Base-by-base conservation (phyloP, 2,113 vertebrate species). In the Panthera uncia region DNA sequence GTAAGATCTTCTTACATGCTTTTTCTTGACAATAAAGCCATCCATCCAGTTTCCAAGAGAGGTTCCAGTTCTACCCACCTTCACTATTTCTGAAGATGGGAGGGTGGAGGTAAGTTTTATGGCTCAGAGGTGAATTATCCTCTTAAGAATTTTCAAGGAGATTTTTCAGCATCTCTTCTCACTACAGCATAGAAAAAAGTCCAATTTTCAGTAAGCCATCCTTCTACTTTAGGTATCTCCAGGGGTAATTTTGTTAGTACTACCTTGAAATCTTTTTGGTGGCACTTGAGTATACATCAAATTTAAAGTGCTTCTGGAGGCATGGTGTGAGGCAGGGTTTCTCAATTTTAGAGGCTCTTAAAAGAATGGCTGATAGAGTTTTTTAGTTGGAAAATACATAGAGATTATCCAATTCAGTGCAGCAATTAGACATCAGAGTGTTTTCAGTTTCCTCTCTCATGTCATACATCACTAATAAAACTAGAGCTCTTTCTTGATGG, bases 101-200 rank as follows among this genome's bases (percentile, higher is more conserved):
- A 52, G 27, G 66, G 0, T 33, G 16, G 29, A 88, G 31, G 9
- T 81, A 89, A 83, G 73, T 95, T 81, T 82, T 86, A 55, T 74
- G 69, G 21, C 27, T 88, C 45, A 95, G 61, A 87, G 45, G 55
- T 91, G 41, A 96, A 76, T 82, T 94, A 91, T 89, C 25, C 25
- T 93, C n/a, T 23, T 71, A 65, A 93, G 52, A 50, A 78, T 78
- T 36, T 68, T 76, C 23, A 12, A 93, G 73, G 23, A 96, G 45
- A 79, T 33, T 69, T 81, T 94, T 85, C 7, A 92, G 25, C 8
- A 48, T 79, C n/a, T 82, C 61, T 94, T 94, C 21, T 65, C 23
- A 83, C 19, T 73, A 48, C 27, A 95, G 45, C 19, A 81, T 85
- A 89, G 82, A 16, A 31, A 61, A 92, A 96, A 66, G 14, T n/a